These are phyloP conservation scores for Lutraria lutraria DNA, from an alignment of 2,888 invertebrate genomes.

Conservation along the genomic window DNA sequence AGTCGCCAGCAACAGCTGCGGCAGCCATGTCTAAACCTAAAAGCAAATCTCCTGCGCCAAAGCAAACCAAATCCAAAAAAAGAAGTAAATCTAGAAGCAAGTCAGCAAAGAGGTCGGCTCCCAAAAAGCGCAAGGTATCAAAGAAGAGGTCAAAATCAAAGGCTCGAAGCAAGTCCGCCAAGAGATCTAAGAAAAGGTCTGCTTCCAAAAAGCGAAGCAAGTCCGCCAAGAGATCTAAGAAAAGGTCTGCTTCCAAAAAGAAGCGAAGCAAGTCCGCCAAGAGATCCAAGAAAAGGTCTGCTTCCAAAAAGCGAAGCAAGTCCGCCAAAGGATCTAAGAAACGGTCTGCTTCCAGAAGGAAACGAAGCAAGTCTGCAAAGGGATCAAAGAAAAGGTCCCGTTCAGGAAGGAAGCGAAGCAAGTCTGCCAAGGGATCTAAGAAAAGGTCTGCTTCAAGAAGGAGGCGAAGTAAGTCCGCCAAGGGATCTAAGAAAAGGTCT, in stretches of 20 bases:
- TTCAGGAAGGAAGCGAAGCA: conserved; percentile 35
- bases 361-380: conserved; percentile 33
- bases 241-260: conserved; percentile 47
- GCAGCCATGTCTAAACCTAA: conserved; percentile 30
- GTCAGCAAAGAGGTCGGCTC: conserved; percentile 46
- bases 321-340: conserved; percentile 50
- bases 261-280: conserved; percentile 65
- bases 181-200: conserved; percentile 44
- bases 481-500: conserved; percentile 43
- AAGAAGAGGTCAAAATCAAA: conserved; percentile 49
- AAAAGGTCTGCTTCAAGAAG: conserved; percentile 17
- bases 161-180: conserved; percentile 51
- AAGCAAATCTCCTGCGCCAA: conserved; percentile 13
- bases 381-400: conserved; percentile 16
- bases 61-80: conserved; percentile 34
- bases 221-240: conserved; percentile 39
- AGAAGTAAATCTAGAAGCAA: conserved; percentile 44
- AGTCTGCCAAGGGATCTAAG: conserved; percentile 33
- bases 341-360: not conserved
- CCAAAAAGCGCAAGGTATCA: not conserved
- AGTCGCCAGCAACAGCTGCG: conserved; percentile 44
- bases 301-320: conserved; percentile 45
- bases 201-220: conserved; percentile 51
- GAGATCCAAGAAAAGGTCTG: conserved; percentile 45
- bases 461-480: conserved; percentile 34